Percentiles rank a stretch among this genome's conserved stretches.
phyloP scores from a whole-genome alignment of 2,888 invertebrate species.

The Drosophila vallismaia region DNA sequence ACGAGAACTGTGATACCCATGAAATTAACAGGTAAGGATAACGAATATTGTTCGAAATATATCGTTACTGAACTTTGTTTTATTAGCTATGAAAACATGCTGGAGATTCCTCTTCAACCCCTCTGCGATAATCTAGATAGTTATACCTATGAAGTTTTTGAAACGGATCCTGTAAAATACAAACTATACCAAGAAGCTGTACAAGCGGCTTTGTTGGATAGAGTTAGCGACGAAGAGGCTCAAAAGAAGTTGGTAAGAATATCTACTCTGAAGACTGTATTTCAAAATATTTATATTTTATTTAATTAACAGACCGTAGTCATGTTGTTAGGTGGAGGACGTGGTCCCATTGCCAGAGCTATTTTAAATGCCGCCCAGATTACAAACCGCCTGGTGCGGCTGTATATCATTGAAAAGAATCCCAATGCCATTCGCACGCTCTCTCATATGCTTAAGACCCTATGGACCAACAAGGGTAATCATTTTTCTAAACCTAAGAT shows the following conservation, averaged over 20 bases:
- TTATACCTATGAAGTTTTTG: conserved; percentile 98
- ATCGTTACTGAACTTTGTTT: not conserved
- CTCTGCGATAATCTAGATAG: conserved; percentile 97
- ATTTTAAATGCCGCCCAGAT: conserved; percentile 91
- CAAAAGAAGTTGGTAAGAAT: conserved; percentile 85
- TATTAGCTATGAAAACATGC: conserved; percentile 94
- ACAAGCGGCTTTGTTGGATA: conserved; percentile 88
- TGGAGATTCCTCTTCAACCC: conserved; percentile 96
- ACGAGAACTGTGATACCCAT: conserved; percentile 64
- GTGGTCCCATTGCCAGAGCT: conserved; percentile 97
- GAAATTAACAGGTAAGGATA: conserved; percentile 60
- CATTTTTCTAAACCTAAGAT: not conserved
- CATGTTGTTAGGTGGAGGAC: conserved; percentile 96
- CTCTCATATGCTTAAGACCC: conserved; percentile 89
- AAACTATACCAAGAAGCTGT: conserved; percentile 94
- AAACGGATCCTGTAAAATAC: conserved; percentile 98
- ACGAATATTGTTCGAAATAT: too few relatives aligned
- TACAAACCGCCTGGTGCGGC: conserved; percentile 89
- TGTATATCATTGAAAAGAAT: conserved; percentile 99
- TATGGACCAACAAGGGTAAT: conserved; percentile 88
- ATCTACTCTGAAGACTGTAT: not conserved
- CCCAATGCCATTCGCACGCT: conserved; percentile 96
- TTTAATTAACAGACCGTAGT: conserved; percentile 85
- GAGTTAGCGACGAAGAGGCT: conserved; percentile 84
- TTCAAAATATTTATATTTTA: not conserved